Conservation (phyloP, 2,888 invertebrate species). For the Caenorhabditis imperialis region DNA sequence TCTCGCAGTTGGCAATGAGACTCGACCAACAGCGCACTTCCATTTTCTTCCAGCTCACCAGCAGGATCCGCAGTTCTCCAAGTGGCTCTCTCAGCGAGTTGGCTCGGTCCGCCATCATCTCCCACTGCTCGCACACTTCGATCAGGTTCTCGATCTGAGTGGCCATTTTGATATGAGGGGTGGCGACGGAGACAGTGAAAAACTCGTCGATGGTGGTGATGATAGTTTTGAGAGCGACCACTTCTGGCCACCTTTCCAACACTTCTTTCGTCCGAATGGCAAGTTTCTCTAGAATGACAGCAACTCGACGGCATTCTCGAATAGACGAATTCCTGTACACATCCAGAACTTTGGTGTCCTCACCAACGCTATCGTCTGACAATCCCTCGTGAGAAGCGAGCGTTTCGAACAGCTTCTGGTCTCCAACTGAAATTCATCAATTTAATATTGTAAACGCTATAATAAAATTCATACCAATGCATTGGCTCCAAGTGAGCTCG, state of each 20-base stretch:
- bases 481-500: conserved; percentile 9
- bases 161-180: conserved; percentile 89
- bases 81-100: conserved; percentile 86
- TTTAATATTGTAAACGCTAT: background rate
- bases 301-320: conserved; percentile 56
- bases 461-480: conserved; percentile 26
- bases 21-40: conserved; percentile 72
- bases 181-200: conserved; percentile 79
- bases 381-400: conserved; percentile 40
- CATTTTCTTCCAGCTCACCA: conserved; percentile 89
- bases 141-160: conserved; percentile 91
- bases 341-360: conserved; percentile 35
- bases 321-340: conserved; percentile 54
- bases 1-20: conserved; percentile 63
- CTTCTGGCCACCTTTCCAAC: conserved; percentile 66
- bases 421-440: conserved; percentile 25
- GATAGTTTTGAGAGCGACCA: conserved; percentile 66
- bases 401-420: conserved; percentile 44
- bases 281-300: conserved; percentile 53
- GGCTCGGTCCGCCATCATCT: conserved; percentile 72
- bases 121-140: conserved; percentile 76
- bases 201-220: conserved; percentile 64
- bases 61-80: conserved; percentile 85
- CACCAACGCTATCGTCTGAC: conserved; percentile 17
- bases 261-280: conserved; percentile 51